Conservation (phyloP, 1,140 invertebrate species). For the Trichomalopsis sarcophagae region DNA sequence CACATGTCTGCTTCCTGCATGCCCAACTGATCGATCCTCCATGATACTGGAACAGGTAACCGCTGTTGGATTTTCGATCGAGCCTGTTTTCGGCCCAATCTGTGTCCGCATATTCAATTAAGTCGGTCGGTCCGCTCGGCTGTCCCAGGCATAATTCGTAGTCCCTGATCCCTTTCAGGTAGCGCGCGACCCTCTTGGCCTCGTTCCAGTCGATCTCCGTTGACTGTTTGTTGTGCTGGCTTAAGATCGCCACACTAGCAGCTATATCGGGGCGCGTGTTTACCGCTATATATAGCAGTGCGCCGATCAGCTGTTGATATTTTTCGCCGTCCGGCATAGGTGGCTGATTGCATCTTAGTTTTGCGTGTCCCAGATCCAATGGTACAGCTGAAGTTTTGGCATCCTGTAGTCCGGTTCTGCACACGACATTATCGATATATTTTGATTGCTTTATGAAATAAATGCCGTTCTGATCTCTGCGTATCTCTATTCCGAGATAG, state of each 20-base stretch:
- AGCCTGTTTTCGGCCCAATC: slow-evolving; percentile 40
- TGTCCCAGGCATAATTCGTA: too few relatives aligned
- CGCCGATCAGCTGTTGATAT: background rate
- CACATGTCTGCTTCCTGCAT: too few relatives aligned
- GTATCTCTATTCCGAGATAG: too few relatives aligned
- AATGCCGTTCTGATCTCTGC: background rate
- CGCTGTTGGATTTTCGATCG: slow-evolving; percentile 55
- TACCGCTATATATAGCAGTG: too few relatives aligned
- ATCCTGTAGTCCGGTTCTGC: background rate
- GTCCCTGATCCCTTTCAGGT: too few relatives aligned
- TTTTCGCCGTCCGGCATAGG: background rate
- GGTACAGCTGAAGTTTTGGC: background rate
- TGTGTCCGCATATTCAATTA: slow-evolving; percentile 24
- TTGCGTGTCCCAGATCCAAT: slow-evolving; percentile 39
- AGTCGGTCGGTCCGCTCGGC: slow-evolving; percentile 6
- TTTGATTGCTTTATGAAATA: background rate
- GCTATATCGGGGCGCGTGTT: too few relatives aligned
- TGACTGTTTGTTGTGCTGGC: too few relatives aligned
- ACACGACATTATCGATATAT: background rate
- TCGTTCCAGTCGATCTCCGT: too few relatives aligned
- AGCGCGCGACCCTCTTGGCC: too few relatives aligned
- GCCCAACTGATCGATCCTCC: slow-evolving; percentile 51
- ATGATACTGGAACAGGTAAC: slow-evolving; percentile 47
- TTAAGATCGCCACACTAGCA: slow-evolving; percentile 52
- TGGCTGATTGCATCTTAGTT: background rate